Conservation (phyloP, 2,113 vertebrate species). For the Maccullochella peelii region DNA sequence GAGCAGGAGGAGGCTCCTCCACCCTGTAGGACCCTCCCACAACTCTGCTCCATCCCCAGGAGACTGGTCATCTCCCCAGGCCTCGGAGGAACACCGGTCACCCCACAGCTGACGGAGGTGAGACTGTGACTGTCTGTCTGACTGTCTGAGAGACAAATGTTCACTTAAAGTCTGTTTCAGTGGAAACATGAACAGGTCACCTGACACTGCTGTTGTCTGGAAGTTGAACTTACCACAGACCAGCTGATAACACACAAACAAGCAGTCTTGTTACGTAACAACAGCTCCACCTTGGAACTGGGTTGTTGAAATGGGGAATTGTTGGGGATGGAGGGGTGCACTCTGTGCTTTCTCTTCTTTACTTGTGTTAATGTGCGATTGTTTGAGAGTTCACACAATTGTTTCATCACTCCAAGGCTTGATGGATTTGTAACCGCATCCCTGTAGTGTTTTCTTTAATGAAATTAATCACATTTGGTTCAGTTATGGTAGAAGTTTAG, state of each 20-base stretch:
- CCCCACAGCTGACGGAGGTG: constrained; percentile 83
- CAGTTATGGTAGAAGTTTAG: too few relatives aligned
- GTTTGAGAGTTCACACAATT: too few relatives aligned
- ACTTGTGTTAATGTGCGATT: too few relatives aligned
- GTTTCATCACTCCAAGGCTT: too few relatives aligned
- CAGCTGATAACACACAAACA: not conserved
- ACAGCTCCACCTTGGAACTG: too few relatives aligned
- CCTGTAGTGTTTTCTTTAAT: too few relatives aligned
- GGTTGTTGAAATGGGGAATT: too few relatives aligned
- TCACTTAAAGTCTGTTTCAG: not conserved
- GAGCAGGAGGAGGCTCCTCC: constrained; percentile 63
- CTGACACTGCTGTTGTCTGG: not conserved
- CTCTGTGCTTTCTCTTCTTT: too few relatives aligned
- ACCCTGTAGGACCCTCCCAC: constrained; percentile 45
- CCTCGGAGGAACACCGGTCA: constrained; percentile 79
- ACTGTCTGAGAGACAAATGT: not conserved
- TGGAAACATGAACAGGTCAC: not conserved
- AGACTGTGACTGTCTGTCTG: constrained; percentile 61
- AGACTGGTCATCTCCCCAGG: constrained; percentile 68
- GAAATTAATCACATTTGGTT: too few relatives aligned
- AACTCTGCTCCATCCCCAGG: constrained; percentile 64
- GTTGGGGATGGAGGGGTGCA: too few relatives aligned
- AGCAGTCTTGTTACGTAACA: too few relatives aligned
- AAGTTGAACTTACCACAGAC: not conserved
- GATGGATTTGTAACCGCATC: too few relatives aligned